phyloP scores from a whole-genome alignment of 1,140 invertebrate genomes.

The Olivierus martensii region DNA sequence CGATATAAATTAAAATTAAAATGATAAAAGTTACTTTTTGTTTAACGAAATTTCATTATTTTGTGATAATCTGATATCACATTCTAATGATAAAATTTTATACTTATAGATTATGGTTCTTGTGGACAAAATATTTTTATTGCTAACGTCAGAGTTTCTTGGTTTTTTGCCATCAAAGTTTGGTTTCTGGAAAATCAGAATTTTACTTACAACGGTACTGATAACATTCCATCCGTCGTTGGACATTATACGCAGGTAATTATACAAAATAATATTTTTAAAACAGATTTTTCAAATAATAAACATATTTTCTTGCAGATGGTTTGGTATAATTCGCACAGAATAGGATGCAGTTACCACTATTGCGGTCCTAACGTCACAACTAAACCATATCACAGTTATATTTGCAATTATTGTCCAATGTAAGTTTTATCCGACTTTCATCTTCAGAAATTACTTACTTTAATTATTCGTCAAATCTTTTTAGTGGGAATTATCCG shows the following conservation, averaged over 20 bases:
- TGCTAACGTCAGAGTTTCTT: slow-evolving; percentile 59
- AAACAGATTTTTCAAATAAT: no score
- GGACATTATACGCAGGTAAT: slow-evolving; percentile 68
- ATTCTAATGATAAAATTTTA: neutral
- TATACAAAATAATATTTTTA: no score
- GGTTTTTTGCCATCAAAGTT: slow-evolving; percentile 62
- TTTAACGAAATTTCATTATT: no score
- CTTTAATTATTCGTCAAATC: neutral
- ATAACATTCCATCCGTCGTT: slow-evolving; percentile 44
- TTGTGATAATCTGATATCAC: no score
- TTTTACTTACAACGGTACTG: slow-evolving; percentile 49
- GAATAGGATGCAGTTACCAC: slow-evolving; percentile 59
- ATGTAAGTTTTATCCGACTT: slow-evolving; percentile 41
- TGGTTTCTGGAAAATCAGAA: slow-evolving; percentile 62
- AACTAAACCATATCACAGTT: slow-evolving; percentile 53
- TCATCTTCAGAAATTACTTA: neutral
- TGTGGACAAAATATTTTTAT: slow-evolving; percentile 76
- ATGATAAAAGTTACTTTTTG: no score
- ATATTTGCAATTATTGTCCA: slow-evolving; percentile 77
- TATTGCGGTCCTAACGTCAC: slow-evolving; percentile 45
- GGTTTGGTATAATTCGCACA: slow-evolving; percentile 62
- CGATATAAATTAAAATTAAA: no score
- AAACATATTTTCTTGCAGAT: slow-evolving; percentile 8
- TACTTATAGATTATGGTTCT: slow-evolving; percentile 40
- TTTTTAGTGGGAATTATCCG: slow-evolving; percentile 10